These are phyloP conservation scores for Dasypolia templi DNA, from an alignment of 2,888 invertebrate genomes.

Conservation along the genomic window DNA sequence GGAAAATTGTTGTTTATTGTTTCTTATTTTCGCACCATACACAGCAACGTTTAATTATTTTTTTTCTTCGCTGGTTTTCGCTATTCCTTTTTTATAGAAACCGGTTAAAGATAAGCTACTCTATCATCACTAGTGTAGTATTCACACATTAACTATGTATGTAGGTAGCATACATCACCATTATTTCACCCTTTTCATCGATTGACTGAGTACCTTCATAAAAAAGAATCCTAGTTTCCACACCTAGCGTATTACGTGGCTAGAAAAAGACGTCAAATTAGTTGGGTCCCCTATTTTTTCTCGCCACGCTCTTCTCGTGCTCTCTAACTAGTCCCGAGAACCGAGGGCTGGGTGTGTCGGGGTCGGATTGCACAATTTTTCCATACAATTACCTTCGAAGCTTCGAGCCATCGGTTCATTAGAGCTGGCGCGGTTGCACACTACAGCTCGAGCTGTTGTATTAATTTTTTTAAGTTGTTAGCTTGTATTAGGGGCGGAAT, in stretches of 20 bases:
- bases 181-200: neutral
- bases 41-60: slow-evolving; percentile 36
- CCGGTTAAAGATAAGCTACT: neutral
- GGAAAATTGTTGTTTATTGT: slow-evolving; percentile 39
- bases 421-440: slow-evolving; percentile 47
- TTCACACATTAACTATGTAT: neutral
- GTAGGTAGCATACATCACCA: neutral
- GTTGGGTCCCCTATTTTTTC: slow-evolving; percentile 17
- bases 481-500: slow-evolving; percentile 12
- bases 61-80: neutral
- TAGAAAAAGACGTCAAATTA: slow-evolving; percentile 45
- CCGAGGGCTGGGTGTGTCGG: slow-evolving; percentile 19
- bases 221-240: neutral
- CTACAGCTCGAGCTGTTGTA: slow-evolving; percentile 33
- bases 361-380: slow-evolving; percentile 63
- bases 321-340: slow-evolving; percentile 42
- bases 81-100: slow-evolving; percentile 1
- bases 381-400: slow-evolving; percentile 65
- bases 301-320: slow-evolving; percentile 16
- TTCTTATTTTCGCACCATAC: slow-evolving; percentile 23
- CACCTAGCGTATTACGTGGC: slow-evolving; percentile 16
- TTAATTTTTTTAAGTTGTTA: slow-evolving; percentile 23
- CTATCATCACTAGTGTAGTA: neutral
- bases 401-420: slow-evolving; percentile 62
- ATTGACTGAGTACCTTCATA: neutral